These are phyloP conservation scores for Disparrhopalites patrizii DNA, from an alignment of 2,888 invertebrate species.

Conservation along the genomic window DNA sequence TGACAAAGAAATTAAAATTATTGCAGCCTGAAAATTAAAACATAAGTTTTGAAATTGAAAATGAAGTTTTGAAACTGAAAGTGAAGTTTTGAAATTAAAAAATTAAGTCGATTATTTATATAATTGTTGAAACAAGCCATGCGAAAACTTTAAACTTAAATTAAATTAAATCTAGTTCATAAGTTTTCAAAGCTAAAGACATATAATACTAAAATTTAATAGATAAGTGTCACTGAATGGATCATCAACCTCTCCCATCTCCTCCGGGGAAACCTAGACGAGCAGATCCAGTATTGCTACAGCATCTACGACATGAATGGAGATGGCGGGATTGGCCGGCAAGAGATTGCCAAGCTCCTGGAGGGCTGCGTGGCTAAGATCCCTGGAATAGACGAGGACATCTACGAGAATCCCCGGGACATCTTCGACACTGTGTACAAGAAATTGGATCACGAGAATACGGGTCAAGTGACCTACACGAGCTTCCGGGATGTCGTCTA, in stretches of 20 bases:
- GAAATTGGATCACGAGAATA: slow-evolving; percentile 74
- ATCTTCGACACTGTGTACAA: slow-evolving; percentile 71
- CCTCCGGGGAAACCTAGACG: slow-evolving; percentile 65
- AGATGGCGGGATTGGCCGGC: slow-evolving; percentile 73
- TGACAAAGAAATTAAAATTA: too few relatives aligned
- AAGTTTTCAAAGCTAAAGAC: background rate
- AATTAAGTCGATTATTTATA: too few relatives aligned
- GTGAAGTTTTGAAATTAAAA: too few relatives aligned
- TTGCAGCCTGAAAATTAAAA: too few relatives aligned
- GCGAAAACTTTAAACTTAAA: too few relatives aligned
- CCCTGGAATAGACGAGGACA: slow-evolving; percentile 66
- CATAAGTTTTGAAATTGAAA: too few relatives aligned
- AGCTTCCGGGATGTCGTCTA: slow-evolving; percentile 68
- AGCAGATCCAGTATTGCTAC: slow-evolving; percentile 68
- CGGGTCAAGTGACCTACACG: slow-evolving; percentile 68
- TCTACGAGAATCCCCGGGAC: slow-evolving; percentile 73
- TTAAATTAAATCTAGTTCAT: background rate
- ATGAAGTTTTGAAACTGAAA: too few relatives aligned
- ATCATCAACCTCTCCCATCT: slow-evolving; percentile 68
- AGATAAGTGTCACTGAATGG: slow-evolving; percentile 60
- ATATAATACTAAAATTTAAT: background rate
- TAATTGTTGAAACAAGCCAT: too few relatives aligned
- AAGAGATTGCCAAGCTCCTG: slow-evolving; percentile 75
- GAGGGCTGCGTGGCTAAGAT: slow-evolving; percentile 54
- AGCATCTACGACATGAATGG: slow-evolving; percentile 75